A percentile compares a stretch with the other conserved stretches of the same genome.
These are phyloP conservation scores for Casuarius casuarius DNA, from an alignment of 2,113 vertebrate genomes.

Conservation along the genomic window DNA sequence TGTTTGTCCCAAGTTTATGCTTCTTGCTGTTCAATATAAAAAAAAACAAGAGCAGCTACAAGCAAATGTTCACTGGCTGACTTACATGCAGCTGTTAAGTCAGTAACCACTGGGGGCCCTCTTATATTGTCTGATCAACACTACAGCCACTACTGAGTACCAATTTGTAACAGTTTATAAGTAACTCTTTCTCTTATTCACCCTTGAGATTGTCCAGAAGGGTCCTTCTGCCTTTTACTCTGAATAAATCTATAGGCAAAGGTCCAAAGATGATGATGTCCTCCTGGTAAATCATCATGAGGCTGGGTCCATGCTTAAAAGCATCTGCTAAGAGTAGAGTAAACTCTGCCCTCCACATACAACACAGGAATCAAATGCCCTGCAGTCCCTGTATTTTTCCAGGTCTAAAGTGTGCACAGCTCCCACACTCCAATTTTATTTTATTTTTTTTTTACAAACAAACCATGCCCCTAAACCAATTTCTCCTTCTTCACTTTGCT, in stretches of 20 bases:
- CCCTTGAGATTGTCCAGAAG: slow-evolving; percentile 66
- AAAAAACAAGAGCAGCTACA: slow-evolving; percentile 70
- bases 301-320: slow-evolving; percentile 44
- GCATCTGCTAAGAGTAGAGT: slow-evolving; percentile 10
- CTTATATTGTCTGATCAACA: slow-evolving; percentile 74
- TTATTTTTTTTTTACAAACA: slow-evolving; percentile 43
- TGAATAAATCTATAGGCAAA: slow-evolving; percentile 72
- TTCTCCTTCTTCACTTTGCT: slow-evolving; percentile 44
- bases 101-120: slow-evolving; percentile 67
- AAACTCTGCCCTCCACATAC: slow-evolving; percentile 56
- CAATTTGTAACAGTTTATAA: slow-evolving; percentile 77
- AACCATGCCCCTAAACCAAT: slow-evolving; percentile 70
- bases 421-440: slow-evolving; percentile 21
- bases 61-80: slow-evolving; percentile 74
- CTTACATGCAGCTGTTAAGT: slow-evolving; percentile 75
- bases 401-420: background rate
- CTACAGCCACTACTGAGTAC: slow-evolving; percentile 69
- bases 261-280: slow-evolving; percentile 59
- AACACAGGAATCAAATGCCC: slow-evolving; percentile 63
- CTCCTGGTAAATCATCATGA: slow-evolving; percentile 41
- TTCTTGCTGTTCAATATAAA: slow-evolving; percentile 75
- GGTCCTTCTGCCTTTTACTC: slow-evolving; percentile 61
- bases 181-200: slow-evolving; percentile 66
- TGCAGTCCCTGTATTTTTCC: slow-evolving; percentile 49
- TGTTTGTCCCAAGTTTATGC: slow-evolving; percentile 67